Base-by-base conservation (phyloP, 2,113 vertebrate species). In the Capreolus pygargus region DNA sequence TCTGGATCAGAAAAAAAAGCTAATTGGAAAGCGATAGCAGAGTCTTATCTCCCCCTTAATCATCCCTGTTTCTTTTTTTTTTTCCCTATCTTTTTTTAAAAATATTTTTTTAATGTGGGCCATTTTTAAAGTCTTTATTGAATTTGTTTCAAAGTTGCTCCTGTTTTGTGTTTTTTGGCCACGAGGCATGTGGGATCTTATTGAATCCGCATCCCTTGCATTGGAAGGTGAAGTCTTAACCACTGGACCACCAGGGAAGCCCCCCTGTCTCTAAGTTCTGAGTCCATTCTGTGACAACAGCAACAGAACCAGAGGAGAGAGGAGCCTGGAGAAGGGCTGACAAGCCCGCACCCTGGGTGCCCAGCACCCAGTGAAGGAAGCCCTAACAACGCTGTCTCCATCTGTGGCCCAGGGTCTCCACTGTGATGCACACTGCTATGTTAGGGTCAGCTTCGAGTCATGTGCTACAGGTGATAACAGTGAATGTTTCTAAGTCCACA, bases 1-100 rank as follows among this genome's bases (percentile, higher is more conserved):
- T 91, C 19, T 79, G 43, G 23, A 55, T 82, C 60, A 21, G 50
- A n/a, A 45, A 27, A 83, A 95, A 90, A 84, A 54, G 54, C 36
- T 58, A 86, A 86, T 15, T 16, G 30, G 86, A n/a, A 54, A 33
- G 43, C 27, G 85, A 5, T 3, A 47, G 33, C 12, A 52, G 39
- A 83, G 64, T 64, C 21, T 55, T 23, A 60, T 15, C 45, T 55
- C 19, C 33, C 19, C 60, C 21, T 89, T 91, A 11, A n/a, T 45
- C 61, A 78, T 52, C 88, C 55, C 50, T 97, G 54, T 33, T 91
- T 91, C 60, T 43, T 23, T 23, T 3, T 25, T 45, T 45, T 47
- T 47, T 47, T 47, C 11, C 11, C 47, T 47, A 47, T 47, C 47
- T 50, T 50, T 50, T 50, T 50, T 50, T 50, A 14, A 14, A 50